These are phyloP conservation scores for Mesorhabditis belari DNA, from an alignment of 2,888 invertebrate species.

Conservation along the genomic window DNA sequence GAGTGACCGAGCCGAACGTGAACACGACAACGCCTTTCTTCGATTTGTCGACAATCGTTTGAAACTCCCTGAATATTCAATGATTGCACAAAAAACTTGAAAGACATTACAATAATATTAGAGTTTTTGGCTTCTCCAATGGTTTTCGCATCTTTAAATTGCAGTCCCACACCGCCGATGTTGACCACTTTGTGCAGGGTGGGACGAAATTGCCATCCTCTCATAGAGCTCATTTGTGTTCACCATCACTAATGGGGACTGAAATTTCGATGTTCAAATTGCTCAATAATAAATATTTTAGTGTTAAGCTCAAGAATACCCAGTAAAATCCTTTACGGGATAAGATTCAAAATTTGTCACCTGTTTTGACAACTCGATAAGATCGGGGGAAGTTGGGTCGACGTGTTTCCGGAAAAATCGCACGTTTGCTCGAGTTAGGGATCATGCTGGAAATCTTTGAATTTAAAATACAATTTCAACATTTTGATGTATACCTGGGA, in stretches of 20 bases:
- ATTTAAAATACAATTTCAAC: not conserved
- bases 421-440: conserved; percentile 22
- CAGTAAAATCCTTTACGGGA: too few relatives aligned
- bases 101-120: too few relatives aligned
- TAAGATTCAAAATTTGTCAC: not conserved
- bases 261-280: not conserved
- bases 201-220: too few relatives aligned
- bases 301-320: too few relatives aligned
- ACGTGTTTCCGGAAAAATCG: conserved; percentile 33
- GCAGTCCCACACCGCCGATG: not conserved
- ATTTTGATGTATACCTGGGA: conserved; percentile 1
- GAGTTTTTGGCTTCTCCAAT: conserved; percentile 2
- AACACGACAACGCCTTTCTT: too few relatives aligned
- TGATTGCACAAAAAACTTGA: too few relatives aligned
- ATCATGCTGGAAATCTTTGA: conserved; percentile 12
- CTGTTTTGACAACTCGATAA: conserved; percentile 18
- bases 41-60: too few relatives aligned
- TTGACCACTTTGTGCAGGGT: too few relatives aligned
- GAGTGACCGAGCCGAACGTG: too few relatives aligned
- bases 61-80: too few relatives aligned
- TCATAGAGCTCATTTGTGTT: conserved; percentile 41
- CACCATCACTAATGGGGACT: conserved; percentile 18
- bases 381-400: conserved; percentile 34
- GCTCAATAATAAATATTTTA: too few relatives aligned
- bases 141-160: not conserved